A percentile compares a stretch with the other conserved stretches of the same genome.
Conservation (phyloP, 2,797 vertebrate genomes). For the Alfaro cultratus region DNA sequence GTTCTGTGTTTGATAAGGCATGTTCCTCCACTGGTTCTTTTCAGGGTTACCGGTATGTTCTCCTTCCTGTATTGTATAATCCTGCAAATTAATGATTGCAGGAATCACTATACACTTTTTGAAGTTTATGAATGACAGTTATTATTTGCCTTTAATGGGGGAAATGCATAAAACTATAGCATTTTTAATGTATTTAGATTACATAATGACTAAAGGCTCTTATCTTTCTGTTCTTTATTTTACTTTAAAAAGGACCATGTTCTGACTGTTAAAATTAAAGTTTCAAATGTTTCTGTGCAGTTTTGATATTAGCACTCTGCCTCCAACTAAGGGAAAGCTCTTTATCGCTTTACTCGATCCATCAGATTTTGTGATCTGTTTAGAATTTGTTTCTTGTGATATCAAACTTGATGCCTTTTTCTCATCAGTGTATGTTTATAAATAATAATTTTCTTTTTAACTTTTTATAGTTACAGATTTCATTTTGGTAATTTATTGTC, state of each 20-base stretch:
- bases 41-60: background rate
- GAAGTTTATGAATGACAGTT: background rate
- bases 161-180: background rate
- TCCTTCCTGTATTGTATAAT: background rate
- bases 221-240: background rate
- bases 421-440: background rate
- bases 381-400: background rate
- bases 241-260: background rate
- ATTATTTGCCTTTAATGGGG: background rate
- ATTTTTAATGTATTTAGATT: background rate
- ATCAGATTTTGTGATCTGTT: background rate
- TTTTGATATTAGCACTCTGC: background rate
- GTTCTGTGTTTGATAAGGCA: background rate
- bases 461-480: background rate
- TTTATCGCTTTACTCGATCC: background rate
- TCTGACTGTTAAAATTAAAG: background rate
- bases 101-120: background rate
- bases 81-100: background rate
- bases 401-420: background rate
- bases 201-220: background rate
- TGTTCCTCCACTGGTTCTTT: background rate
- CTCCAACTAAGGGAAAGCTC: background rate
- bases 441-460: background rate
- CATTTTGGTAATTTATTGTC: background rate
- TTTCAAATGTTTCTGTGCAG: background rate